Percentiles rank a stretch among this genome's conserved stretches.
These are phyloP conservation scores for Lagenorhynchus albirostris DNA, from an alignment of 2,113 vertebrate species.

Conservation along the genomic window DNA sequence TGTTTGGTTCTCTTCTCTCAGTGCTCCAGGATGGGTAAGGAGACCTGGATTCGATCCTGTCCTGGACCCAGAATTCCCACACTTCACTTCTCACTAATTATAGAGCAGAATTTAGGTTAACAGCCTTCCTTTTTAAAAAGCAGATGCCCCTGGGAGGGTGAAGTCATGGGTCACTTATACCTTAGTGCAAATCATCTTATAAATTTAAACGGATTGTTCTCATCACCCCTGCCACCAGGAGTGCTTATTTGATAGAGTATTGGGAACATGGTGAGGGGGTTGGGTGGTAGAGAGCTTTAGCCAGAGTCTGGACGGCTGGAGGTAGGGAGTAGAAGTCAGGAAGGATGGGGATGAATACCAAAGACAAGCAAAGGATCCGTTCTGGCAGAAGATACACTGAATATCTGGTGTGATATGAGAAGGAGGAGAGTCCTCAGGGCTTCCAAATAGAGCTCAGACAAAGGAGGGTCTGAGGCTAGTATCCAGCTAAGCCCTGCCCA, in stretches of 20 bases:
- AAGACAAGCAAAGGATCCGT: neutral
- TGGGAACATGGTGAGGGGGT: constrained; percentile 30
- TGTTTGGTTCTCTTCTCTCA: constrained; percentile 18
- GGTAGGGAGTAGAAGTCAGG: neutral
- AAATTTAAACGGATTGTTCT: constrained; percentile 70
- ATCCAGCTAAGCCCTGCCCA: neutral
- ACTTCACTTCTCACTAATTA: constrained; percentile 74
- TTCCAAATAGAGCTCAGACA: neutral
- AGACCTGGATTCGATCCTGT: constrained; percentile 64
- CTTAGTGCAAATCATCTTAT: constrained; percentile 68
- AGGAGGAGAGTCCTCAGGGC: neutral
- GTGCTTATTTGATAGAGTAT: constrained; percentile 52
- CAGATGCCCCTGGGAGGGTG: constrained; percentile 66
- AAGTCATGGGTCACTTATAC: constrained; percentile 75
- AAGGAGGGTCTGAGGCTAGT: neutral
- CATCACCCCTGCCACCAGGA: constrained; percentile 38
- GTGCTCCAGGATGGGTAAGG: constrained; percentile 44
- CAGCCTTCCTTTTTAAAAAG: constrained; percentile 72
- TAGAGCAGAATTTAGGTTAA: constrained; percentile 77
- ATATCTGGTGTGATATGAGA: neutral
- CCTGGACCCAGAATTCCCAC: constrained; percentile 64
- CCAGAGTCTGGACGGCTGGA: neutral
- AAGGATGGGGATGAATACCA: neutral
- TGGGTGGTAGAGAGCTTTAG: neutral
- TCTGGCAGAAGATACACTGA: neutral